Percentiles rank a stretch among this genome's conserved stretches.
Evolutionary conservation across 2,888 invertebrate species (phyloP).

Genomic region (Leistus spinibarbis): DNA sequence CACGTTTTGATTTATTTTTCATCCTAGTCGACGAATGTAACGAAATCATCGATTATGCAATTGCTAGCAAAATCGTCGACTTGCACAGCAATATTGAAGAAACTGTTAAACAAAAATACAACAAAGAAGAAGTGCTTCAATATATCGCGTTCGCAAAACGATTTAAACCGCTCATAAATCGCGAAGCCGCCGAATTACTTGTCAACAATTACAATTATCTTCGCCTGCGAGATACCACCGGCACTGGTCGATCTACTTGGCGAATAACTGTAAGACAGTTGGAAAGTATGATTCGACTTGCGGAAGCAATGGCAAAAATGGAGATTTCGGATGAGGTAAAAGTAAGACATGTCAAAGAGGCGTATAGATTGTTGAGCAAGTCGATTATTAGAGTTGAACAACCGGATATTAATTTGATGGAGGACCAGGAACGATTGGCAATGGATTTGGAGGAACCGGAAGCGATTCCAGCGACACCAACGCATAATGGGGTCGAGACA

Average conservation of each 20-base stretch:
- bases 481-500: conserved; percentile 47
- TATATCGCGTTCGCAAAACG: conserved; percentile 97
- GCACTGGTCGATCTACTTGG: conserved; percentile 79
- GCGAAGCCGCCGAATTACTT: conserved; percentile 82
- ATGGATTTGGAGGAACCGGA: conserved; percentile 66
- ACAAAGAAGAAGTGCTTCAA: conserved; percentile 86
- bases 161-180: conserved; percentile 87
- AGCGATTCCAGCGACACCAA: conserved; percentile 48
- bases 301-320: conserved; percentile 96
- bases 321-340: conserved; percentile 92
- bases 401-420: conserved; percentile 93
- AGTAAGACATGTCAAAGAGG: conserved; percentile 88
- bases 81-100: conserved; percentile 87
- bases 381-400: conserved; percentile 97
- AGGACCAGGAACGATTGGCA: conserved; percentile 68
- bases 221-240: conserved; percentile 79
- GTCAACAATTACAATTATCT: conserved; percentile 89
- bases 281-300: conserved; percentile 93
- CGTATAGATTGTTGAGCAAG: conserved; percentile 81
- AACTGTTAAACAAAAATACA: conserved; percentile 79
- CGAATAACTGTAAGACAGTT: conserved; percentile 96
- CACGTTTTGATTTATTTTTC: conserved; percentile 97
- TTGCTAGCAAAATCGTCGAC: conserved; percentile 94
- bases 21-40: conserved; percentile 97
- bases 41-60: conserved; percentile 94